These are phyloP conservation scores for Alsophila aescularia DNA, from an alignment of 2,888 invertebrate genomes.

Conservation along the genomic window DNA sequence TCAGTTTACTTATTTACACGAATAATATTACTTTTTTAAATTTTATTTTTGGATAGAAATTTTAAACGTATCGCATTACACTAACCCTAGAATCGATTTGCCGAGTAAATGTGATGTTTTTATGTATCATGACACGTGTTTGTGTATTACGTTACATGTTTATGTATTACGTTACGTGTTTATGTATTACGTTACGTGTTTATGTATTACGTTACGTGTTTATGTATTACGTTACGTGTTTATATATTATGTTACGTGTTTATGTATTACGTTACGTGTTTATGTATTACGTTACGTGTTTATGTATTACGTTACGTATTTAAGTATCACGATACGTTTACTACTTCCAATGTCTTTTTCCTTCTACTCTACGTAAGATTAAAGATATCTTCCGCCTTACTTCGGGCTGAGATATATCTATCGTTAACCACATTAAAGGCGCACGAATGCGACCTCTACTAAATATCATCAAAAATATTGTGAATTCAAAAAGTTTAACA, in stretches of 20 bases:
- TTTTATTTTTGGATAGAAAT: neutral
- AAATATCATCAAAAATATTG: slow-evolving; percentile 21
- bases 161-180: too few species aligned
- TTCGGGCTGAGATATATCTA: neutral
- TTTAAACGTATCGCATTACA: neutral
- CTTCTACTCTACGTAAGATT: slow-evolving; percentile 12
- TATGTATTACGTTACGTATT: too few species aligned
- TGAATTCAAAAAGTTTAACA: neutral
- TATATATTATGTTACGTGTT: too few species aligned
- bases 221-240: too few species aligned
- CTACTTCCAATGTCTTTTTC: slow-evolving; percentile 2
- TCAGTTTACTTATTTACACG: neutral
- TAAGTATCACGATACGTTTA: slow-evolving; percentile 5
- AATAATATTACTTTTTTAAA: too few species aligned
- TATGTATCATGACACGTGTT: too few species aligned
- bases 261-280: too few species aligned
- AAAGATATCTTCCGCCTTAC: neutral
- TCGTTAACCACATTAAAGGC: slow-evolving; percentile 1
- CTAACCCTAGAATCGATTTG: too few species aligned
- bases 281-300: too few species aligned
- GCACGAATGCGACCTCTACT: slow-evolving; percentile 3
- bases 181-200: too few species aligned
- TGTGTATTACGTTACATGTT: too few species aligned
- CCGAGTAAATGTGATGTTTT: neutral
- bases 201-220: too few species aligned